Evolutionary conservation across 2,797 vertebrate genomes (phyloP).

Genomic region (Syndactyla subalaris): DNA sequence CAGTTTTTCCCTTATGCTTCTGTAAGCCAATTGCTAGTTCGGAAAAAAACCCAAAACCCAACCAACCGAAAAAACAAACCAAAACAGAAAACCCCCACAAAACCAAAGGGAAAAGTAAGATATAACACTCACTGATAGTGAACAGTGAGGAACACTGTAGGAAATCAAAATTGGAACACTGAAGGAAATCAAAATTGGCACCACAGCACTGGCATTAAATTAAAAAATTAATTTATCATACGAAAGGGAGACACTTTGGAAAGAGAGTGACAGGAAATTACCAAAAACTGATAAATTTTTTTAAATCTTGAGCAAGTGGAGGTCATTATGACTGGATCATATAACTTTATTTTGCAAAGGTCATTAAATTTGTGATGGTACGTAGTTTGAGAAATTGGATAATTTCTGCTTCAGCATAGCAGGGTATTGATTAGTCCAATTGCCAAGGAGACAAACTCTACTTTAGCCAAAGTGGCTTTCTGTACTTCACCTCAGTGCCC

Average conservation of each 20-base stretch:
- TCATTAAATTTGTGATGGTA: neutral
- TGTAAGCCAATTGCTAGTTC: neutral
- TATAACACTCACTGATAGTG: neutral
- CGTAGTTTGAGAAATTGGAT: neutral
- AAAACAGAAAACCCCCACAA: too few species aligned
- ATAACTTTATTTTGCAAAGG: neutral
- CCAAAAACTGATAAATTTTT: neutral
- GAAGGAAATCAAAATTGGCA: neutral
- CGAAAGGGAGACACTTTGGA: neutral
- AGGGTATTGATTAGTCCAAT: neutral
- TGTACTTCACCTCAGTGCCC: neutral
- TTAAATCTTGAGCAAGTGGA: neutral
- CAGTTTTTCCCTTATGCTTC: neutral
- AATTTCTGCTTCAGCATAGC: neutral
- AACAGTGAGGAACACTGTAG: neutral
- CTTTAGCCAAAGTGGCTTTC: neutral
- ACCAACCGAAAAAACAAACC: neutral
- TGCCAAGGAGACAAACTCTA: neutral
- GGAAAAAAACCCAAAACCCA: neutral
- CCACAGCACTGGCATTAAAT: neutral
- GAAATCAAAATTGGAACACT: neutral
- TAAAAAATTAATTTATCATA: neutral
- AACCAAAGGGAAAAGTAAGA: neutral
- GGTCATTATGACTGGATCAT: neutral
- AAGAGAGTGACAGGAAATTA: neutral